Conservation (phyloP, 2,113 vertebrate species). For the Seriola quinqueradiata region DNA sequence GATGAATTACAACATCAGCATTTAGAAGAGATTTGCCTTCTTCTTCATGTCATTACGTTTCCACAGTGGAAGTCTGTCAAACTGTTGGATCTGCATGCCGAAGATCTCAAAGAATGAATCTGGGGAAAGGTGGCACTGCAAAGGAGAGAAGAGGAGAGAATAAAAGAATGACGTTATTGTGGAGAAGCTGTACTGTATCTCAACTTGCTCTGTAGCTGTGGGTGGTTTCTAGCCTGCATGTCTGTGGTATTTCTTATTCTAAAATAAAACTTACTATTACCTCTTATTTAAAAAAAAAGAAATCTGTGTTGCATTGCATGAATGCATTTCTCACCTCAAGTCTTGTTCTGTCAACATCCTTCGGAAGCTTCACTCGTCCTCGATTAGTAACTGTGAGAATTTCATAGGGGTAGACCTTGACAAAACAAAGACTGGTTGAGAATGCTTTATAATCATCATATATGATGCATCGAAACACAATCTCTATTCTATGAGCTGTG, state of each 20-base stretch:
- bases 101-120: constrained; percentile 93
- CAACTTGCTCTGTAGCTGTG: background rate
- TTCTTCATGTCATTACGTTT: constrained; percentile 98
- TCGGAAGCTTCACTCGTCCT: constrained; percentile 94
- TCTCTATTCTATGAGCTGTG: background rate
- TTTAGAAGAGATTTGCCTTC: constrained; percentile 93
- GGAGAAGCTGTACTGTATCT: background rate
- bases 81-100: constrained; percentile 94
- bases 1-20: background rate
- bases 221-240: background rate
- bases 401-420: constrained; percentile 97
- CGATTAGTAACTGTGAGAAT: constrained; percentile 93
- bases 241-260: background rate
- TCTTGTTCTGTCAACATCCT: constrained; percentile 94
- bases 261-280: background rate
- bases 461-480: background rate
- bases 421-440: constrained; percentile 70
- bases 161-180: background rate
- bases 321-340: constrained; percentile 87
- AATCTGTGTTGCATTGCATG: background rate
- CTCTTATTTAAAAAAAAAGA: background rate
- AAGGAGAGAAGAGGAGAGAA: constrained; percentile 15
- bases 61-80: constrained; percentile 96
- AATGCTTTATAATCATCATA: constrained; percentile 51
- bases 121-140: constrained; percentile 92